Evolutionary conservation across 2,113 vertebrate genomes (phyloP).

Genomic region (Zosterops pallidus): DNA sequence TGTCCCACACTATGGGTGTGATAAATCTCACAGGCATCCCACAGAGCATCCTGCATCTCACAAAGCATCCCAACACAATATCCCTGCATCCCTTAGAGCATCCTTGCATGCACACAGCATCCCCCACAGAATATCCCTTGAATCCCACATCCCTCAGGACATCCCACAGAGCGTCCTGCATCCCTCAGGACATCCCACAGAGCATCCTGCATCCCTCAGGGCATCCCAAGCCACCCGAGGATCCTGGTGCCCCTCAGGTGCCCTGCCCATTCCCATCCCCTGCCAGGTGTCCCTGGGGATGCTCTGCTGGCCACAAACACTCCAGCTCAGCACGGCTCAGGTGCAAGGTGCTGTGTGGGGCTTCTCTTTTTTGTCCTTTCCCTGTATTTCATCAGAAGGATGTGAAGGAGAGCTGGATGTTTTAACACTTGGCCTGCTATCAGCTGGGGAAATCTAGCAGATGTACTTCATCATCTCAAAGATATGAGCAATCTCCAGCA

Average conservation of each 20-base stretch:
- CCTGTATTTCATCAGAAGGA: background rate
- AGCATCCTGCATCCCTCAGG: background rate
- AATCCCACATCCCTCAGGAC: too few relatives aligned
- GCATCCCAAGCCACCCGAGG: background rate
- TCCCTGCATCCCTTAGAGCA: background rate
- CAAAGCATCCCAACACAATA: background rate
- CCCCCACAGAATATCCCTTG: too few relatives aligned
- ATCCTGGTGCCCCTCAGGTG: accelerated
- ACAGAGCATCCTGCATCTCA: background rate
- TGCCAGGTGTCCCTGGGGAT: background rate
- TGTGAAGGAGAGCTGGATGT: background rate
- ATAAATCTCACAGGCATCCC: background rate
- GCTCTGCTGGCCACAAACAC: accelerated
- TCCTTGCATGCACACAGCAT: background rate
- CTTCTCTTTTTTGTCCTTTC: background rate
- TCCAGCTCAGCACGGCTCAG: background rate
- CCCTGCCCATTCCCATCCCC: background rate
- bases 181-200: background rate
- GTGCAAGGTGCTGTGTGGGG: background rate
- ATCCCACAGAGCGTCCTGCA: background rate
- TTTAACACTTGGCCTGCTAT: background rate
- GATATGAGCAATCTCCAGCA: background rate
- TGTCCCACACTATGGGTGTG: too few relatives aligned
- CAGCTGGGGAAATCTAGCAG: background rate
- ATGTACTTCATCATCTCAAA: background rate